Conservation (phyloP, 2,888 invertebrate genomes). For the Bombylius discolor region DNA sequence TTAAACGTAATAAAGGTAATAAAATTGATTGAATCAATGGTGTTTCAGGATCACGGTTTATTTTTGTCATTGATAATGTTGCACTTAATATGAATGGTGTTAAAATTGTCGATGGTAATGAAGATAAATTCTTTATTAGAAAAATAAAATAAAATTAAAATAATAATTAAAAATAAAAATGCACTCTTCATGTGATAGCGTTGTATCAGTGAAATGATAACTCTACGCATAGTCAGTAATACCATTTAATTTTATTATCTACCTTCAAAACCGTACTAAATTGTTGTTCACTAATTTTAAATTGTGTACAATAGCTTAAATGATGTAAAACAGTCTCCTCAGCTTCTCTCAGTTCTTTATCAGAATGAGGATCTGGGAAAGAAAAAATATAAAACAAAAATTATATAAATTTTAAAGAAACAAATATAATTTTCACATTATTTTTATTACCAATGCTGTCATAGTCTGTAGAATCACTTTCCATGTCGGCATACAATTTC, state of each 20-base stretch:
- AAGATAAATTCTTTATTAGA: slow-evolving; percentile 36
- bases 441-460: slow-evolving; percentile 30
- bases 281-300: slow-evolving; percentile 29
- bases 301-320: slow-evolving; percentile 37
- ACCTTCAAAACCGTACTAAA: slow-evolving; percentile 26
- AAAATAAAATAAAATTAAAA: slow-evolving; percentile 16
- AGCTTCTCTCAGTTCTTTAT: slow-evolving; percentile 42
- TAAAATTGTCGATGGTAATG: slow-evolving; percentile 45
- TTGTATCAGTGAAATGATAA: too few species aligned
- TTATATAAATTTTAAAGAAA: background rate
- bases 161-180: background rate
- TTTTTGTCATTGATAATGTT: slow-evolving; percentile 37
- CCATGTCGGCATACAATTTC: slow-evolving; percentile 29
- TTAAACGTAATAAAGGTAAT: slow-evolving; percentile 28
- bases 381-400: slow-evolving; percentile 3
- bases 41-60: slow-evolving; percentile 33
- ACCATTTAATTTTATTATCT: background rate
- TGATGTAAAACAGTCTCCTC: slow-evolving; percentile 50
- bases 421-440: background rate
- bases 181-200: too few species aligned
- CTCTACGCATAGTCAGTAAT: too few species aligned
- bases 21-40: slow-evolving; percentile 25
- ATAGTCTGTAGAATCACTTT: slow-evolving; percentile 30
- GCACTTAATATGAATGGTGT: slow-evolving; percentile 51
- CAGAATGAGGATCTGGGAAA: slow-evolving; percentile 32